Evolutionary conservation across 2,113 vertebrate species (phyloP).

Genomic region (Zingel zingel): DNA sequence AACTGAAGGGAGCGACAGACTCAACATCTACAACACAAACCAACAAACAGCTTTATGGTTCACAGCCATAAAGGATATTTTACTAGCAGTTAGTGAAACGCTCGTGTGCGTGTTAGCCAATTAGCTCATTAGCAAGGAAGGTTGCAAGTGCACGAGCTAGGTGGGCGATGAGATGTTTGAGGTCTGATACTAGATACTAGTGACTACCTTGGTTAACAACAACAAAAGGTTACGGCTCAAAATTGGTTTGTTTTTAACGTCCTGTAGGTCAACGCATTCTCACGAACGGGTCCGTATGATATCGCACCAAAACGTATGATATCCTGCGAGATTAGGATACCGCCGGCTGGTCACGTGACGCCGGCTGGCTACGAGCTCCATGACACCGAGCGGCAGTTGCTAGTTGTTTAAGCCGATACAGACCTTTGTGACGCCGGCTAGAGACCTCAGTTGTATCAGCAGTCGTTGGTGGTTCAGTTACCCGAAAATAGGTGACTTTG

Average conservation of each 20-base stretch:
- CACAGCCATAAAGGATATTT: neutral
- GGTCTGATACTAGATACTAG: neutral
- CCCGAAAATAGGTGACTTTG: no score
- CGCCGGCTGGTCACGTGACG: no score
- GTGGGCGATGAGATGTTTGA: neutral
- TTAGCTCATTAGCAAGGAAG: neutral
- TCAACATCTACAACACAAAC: slow-evolving; percentile 58
- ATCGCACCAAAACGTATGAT: no score
- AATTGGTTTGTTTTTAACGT: neutral
- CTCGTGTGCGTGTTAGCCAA: neutral
- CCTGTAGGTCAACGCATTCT: neutral
- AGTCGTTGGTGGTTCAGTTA: no score
- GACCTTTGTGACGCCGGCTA: no score
- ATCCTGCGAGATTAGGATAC: no score
- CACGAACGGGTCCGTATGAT: no score
- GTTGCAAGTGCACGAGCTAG: neutral
- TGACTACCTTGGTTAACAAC: no score
- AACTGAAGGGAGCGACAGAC: slow-evolving; percentile 41
- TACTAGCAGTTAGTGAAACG: neutral
- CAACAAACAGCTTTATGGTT: slow-evolving; percentile 39
- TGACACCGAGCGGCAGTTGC: no score
- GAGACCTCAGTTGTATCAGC: no score
- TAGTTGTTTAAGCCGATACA: no score
- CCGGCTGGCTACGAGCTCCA: no score
- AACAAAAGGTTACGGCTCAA: neutral